Evolutionary conservation across 2,888 invertebrate genomes (phyloP).

Genomic region (Epinotia demarniana): DNA sequence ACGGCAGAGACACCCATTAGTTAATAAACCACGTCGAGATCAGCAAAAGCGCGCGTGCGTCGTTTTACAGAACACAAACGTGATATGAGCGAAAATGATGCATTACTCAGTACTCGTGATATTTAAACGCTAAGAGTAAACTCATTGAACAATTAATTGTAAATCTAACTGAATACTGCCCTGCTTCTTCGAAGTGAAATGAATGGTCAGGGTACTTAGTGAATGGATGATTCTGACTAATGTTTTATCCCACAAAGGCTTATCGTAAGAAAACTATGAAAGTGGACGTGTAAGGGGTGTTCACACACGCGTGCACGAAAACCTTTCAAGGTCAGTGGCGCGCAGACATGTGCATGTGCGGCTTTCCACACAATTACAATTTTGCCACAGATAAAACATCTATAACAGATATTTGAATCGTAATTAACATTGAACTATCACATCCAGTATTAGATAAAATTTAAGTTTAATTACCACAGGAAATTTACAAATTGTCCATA

Average conservation of each 20-base stretch:
- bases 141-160: conserved; percentile 9
- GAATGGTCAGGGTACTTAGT: conserved; percentile 14
- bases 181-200: conserved; percentile 2
- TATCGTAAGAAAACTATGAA: neutral
- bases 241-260: neutral
- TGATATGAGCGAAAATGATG: conserved; percentile 39
- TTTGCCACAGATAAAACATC: too few species aligned
- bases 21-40: conserved; percentile 39
- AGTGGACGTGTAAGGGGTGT: neutral
- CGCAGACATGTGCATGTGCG: neutral
- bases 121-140: conserved; percentile 24
- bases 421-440: conserved; percentile 52
- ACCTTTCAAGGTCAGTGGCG: neutral
- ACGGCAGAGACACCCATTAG: conserved; percentile 26
- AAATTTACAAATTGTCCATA: conserved; percentile 71
- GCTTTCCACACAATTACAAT: neutral
- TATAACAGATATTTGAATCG: neutral
- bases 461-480: conserved; percentile 64
- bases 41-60: conserved; percentile 42
- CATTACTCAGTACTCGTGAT: conserved; percentile 25
- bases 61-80: conserved; percentile 38
- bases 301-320: neutral
- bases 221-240: conserved; percentile 16
- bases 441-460: conserved; percentile 64
- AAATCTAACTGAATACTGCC: conserved; percentile 17